Conservation (phyloP, 92 coral and sea anemone genomes). For the Bergia puertoricense region DNA sequence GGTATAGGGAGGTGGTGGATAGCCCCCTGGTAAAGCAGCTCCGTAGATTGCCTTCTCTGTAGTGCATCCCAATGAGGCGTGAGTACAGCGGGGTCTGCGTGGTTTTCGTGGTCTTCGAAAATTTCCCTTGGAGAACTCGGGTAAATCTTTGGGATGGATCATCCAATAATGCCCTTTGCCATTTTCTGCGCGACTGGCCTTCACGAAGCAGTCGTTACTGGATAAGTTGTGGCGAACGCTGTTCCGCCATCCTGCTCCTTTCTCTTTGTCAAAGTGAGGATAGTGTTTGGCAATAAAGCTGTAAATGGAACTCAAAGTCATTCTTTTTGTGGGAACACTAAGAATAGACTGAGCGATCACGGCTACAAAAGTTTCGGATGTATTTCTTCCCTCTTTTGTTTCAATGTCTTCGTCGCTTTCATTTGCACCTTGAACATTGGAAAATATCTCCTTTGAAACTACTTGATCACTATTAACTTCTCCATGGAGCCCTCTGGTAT, state of each 20-base stretch:
- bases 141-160: conserved; percentile 98
- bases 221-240: conserved; percentile 98
- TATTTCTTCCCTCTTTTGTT: conserved; percentile 65
- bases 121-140: conserved; percentile 98
- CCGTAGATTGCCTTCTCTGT: conserved; percentile 33
- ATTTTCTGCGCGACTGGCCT: conserved; percentile 99
- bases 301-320: conserved; percentile 97
- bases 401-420: conserved; percentile 61
- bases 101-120: conserved; percentile 95
- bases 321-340: conserved; percentile 94
- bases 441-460: conserved; percentile 29
- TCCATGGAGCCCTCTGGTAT: conserved; percentile 41
- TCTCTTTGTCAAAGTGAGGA: conserved; percentile 98
- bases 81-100: conserved; percentile 88
- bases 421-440: conserved; percentile 32
- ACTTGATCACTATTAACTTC: neutral
- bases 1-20: conserved; percentile 39
- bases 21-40: conserved; percentile 4
- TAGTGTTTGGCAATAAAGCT: conserved; percentile 84
- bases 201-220: conserved; percentile 98
- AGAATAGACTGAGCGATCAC: conserved; percentile 95
- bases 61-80: conserved; percentile 50
- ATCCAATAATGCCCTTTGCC: conserved; percentile 99
- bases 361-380: conserved; percentile 94
- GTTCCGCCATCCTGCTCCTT: conserved; percentile 99